These are phyloP conservation scores for Enteromius unitaeniatus DNA, from an alignment of 2,797 vertebrate species.

Conservation along the genomic window DNA sequence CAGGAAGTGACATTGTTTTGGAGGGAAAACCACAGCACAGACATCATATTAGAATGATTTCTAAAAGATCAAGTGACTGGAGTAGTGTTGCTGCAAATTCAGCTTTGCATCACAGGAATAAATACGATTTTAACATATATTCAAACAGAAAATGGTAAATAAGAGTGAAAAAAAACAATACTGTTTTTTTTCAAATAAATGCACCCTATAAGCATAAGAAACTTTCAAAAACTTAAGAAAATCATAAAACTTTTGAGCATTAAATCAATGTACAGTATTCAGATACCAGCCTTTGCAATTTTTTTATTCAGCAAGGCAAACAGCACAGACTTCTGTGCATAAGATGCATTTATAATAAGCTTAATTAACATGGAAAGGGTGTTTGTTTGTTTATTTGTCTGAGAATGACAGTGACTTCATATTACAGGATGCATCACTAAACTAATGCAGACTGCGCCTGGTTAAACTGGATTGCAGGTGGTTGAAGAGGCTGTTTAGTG, in stretches of 20 bases:
- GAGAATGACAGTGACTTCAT: not conserved
- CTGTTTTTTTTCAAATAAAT: too few relatives aligned
- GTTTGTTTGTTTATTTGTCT: not conserved
- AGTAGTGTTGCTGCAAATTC: not conserved
- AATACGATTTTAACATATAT: not conserved
- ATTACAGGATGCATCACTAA: not conserved
- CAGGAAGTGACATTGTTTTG: not conserved
- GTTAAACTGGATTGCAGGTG: conserved; percentile 25
- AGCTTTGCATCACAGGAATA: not conserved
- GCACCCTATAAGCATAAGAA: not conserved
- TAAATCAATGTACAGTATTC: not conserved
- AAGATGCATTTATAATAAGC: not conserved
- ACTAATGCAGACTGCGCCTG: not conserved
- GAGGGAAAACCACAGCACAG: not conserved
- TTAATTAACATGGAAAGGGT: not conserved
- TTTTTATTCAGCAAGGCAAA: not conserved
- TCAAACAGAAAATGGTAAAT: not conserved
- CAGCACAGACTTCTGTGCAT: not conserved
- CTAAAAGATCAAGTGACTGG: not conserved
- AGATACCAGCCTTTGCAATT: not conserved
- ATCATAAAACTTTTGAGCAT: not conserved
- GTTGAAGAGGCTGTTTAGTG: conserved; percentile 21
- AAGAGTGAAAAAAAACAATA: too few relatives aligned
- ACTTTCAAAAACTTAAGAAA: not conserved
- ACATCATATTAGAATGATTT: not conserved